Evolutionary conservation across 2,888 invertebrate species (phyloP).

Genomic region (Trachelus troglodyta): DNA sequence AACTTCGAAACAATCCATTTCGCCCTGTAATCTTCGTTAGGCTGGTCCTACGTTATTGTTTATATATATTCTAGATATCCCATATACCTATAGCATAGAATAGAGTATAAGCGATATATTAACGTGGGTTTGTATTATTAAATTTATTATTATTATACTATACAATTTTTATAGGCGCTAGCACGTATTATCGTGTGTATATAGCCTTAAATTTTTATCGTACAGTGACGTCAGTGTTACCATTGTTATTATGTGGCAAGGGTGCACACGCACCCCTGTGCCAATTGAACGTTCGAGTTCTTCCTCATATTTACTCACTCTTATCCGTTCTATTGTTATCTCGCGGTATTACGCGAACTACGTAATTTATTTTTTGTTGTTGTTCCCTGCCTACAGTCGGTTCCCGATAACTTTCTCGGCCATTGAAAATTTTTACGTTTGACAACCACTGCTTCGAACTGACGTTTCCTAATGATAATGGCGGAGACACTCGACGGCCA

Average conservation of each 20-base stretch:
- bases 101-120: too few relatives aligned
- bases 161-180: too few relatives aligned
- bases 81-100: too few relatives aligned
- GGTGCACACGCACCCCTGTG: not conserved
- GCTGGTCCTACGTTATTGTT: not conserved
- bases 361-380: not conserved
- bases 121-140: too few relatives aligned
- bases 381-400: not conserved
- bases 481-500: not conserved
- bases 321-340: not conserved
- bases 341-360: not conserved
- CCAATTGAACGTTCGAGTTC: not conserved
- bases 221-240: not conserved
- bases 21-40: not conserved
- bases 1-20: not conserved
- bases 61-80: not conserved
- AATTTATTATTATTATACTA: too few relatives aligned
- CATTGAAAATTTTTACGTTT: not conserved
- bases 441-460: not conserved
- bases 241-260: not conserved
- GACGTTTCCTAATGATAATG: not conserved
- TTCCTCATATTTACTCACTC: not conserved
- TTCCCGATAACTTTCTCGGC: not conserved
- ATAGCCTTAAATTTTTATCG: too few relatives aligned
- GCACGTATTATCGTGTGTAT: not conserved